Evolutionary conservation across 2,888 invertebrate genomes (phyloP).

Genomic region (Hypsopygia costalis): DNA sequence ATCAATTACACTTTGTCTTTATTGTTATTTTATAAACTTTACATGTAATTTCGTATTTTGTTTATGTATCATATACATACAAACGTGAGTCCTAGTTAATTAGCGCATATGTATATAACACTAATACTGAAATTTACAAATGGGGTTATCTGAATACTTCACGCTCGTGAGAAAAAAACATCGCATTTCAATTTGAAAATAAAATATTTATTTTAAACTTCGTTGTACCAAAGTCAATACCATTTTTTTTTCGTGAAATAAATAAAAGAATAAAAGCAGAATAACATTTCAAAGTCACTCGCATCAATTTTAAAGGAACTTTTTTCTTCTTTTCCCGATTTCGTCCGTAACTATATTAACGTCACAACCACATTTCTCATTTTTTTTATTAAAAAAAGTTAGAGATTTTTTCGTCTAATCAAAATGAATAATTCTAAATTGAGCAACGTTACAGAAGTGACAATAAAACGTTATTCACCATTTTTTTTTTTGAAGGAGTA

Average conservation of each 20-base stretch:
- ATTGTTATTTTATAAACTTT: conserved; percentile 65
- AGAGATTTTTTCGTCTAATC: conserved; percentile 35
- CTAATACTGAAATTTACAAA: conserved; percentile 21
- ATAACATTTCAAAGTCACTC: conserved; percentile 70
- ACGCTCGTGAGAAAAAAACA: conserved; percentile 10
- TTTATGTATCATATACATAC: conserved; percentile 48
- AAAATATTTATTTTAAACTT: conserved; percentile 20
- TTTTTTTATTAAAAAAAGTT: conserved; percentile 35
- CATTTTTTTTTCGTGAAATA: conserved; percentile 11
- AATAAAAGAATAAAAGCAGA: conserved; percentile 28
- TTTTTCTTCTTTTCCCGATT: conserved; percentile 34
- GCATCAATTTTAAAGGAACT: conserved; percentile 52
- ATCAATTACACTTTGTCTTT: conserved; percentile 67
- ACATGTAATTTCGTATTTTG: conserved; percentile 46
- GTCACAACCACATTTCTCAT: conserved; percentile 68
- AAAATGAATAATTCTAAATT: conserved; percentile 59
- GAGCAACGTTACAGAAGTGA: conserved; percentile 68
- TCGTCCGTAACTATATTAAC: conserved; percentile 50
- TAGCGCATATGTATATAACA: conserved; percentile 24
- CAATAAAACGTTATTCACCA: conserved; percentile 69
- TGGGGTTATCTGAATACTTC: conserved; percentile 17
- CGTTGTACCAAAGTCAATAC: conserved; percentile 24
- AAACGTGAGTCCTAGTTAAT: conserved; percentile 43
- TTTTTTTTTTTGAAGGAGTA: no score
- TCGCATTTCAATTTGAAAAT: no score